phyloP scores from a whole-genome alignment of 2,888 invertebrate genomes.

The Sympetrum striolatum region DNA sequence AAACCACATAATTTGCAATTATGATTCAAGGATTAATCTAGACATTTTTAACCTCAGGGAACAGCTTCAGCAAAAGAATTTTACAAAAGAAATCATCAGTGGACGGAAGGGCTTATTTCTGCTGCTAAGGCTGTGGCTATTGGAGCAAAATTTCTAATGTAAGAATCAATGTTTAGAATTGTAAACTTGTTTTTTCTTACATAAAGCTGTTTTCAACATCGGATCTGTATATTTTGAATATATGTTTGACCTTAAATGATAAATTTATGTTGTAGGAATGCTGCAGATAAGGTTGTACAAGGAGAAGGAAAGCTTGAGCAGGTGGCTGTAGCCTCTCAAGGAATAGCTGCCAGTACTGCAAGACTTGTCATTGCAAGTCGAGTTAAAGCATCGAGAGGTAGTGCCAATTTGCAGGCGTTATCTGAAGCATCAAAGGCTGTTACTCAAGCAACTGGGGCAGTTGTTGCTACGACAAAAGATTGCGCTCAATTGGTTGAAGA shows the following conservation, averaged over 20 bases:
- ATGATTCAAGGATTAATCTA: neutral
- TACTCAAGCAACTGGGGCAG: slow-evolving; percentile 87
- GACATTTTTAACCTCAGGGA: slow-evolving; percentile 62
- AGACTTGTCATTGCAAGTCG: slow-evolving; percentile 96
- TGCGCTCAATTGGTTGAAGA: slow-evolving; percentile 87
- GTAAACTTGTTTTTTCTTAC: neutral
- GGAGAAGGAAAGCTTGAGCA: slow-evolving; percentile 88
- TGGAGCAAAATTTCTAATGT: slow-evolving; percentile 93
- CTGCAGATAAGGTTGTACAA: slow-evolving; percentile 90
- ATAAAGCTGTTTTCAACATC: too few relatives aligned
- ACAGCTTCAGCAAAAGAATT: slow-evolving; percentile 89
- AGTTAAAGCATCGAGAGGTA: slow-evolving; percentile 90
- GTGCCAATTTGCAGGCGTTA: slow-evolving; percentile 79
- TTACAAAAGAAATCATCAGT: slow-evolving; percentile 97
- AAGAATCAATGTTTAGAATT: slow-evolving; percentile 58
- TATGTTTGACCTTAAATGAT: too few relatives aligned
- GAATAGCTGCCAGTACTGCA: slow-evolving; percentile 94
- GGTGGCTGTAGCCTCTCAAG: slow-evolving; percentile 95
- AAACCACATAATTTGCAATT: neutral
- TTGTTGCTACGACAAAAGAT: slow-evolving; percentile 93
- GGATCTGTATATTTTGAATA: neutral
- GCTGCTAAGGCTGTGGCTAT: slow-evolving; percentile 97
- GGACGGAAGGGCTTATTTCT: slow-evolving; percentile 98
- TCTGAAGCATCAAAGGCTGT: slow-evolving; percentile 88
- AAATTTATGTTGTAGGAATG: slow-evolving; percentile 66